Base-by-base conservation (phyloP, 2,888 invertebrate genomes). In the Nasonia oneida region DNA sequence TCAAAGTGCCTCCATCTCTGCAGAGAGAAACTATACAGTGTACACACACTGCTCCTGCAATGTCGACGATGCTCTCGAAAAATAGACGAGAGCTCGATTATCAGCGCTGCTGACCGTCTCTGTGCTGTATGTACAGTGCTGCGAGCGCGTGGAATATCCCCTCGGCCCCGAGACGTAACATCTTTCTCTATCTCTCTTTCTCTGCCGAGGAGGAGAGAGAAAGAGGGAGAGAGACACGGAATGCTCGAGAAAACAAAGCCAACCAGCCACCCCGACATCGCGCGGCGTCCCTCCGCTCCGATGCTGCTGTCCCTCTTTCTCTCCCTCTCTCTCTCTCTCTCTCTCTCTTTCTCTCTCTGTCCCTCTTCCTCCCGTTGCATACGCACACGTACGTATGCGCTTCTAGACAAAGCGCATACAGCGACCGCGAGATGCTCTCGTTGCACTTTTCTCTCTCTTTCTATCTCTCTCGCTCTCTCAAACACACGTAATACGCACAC, bases 201-300 rank as follows among this genome's bases (percentile, higher is more conserved):
- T 47, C 47, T 47, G 1, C 37, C 8, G 57, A 80, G 79, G 15
- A 12, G 33, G 57, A 37, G 50, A 79, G 67, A 67, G 53, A 29
- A 6, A 74, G 50, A 74, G 74, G 29, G 74, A 37, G 76, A 77
- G 23, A 73, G 57, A 80, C 37, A 70, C 10, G 50, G 53, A 50
- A 78, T 5, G 64, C 15, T 78, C 37, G 71, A 80, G 80, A 80
- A 70, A 80, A 71, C 73, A 57, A 81, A 71, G 71, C 39, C 73
- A 23, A 18, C 57, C 57, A 71, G 71, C 39, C 81, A 23, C 57
- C 57, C 57, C 57, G 57, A 61, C 74, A 47, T 50, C 23, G 10
- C 50, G 71, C 50, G 71, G 81, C 42, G 75, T 75, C 75, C 39
- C 10, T 50, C 50, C 15, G n/a, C 47, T 53, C 76, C 37, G 57